These are phyloP conservation scores for Cephalopachus bancanus DNA, from an alignment of 2,797 vertebrate genomes.

Conservation along the genomic window DNA sequence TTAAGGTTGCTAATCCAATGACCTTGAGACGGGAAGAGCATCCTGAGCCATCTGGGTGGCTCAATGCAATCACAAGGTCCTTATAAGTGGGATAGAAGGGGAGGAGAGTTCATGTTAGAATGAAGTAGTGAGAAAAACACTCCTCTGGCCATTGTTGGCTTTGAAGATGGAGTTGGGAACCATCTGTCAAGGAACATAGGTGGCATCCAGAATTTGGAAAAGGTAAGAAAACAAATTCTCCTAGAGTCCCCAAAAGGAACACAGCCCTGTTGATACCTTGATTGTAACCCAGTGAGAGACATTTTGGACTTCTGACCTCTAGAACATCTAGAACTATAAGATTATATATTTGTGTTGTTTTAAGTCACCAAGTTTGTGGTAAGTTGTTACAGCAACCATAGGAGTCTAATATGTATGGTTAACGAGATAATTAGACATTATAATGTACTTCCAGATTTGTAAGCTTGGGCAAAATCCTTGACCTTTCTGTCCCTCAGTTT, in stretches of 20 bases:
- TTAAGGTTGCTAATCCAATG: neutral
- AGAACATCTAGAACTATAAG: neutral
- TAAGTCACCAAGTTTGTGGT: neutral
- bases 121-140: neutral
- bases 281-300: neutral
- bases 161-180: neutral
- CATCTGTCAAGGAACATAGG: fast-evolving
- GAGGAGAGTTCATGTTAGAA: neutral
- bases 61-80: neutral
- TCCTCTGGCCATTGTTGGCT: neutral
- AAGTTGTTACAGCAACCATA: neutral
- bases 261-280: fast-evolving
- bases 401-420: neutral
- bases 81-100: neutral
- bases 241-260: neutral
- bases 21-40: neutral
- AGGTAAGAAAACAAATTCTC: too few species aligned
- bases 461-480: neutral
- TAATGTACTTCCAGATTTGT: neutral
- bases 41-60: neutral
- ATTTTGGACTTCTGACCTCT: neutral
- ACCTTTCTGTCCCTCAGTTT: neutral
- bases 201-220: neutral
- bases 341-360: neutral
- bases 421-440: neutral